Conservation (phyloP, 2,113 vertebrate genomes). For the Ageneiosus marmoratus region DNA sequence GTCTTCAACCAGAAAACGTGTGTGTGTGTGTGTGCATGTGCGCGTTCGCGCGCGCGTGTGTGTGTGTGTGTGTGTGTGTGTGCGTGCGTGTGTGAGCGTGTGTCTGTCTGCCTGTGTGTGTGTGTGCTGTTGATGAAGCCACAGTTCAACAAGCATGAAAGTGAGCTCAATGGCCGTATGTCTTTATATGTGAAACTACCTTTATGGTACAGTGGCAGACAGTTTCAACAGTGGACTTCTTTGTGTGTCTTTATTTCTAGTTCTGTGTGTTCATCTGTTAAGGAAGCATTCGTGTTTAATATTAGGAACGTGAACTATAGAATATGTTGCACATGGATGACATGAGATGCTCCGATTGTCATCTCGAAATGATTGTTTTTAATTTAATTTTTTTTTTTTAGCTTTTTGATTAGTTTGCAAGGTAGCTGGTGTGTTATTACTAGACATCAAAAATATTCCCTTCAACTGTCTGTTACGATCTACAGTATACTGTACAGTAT, state of each 20-base stretch:
- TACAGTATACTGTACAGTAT: conserved; percentile 61
- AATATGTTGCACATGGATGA: conserved; percentile 31
- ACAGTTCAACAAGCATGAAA: background rate
- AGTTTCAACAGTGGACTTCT: background rate
- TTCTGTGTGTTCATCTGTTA: conserved; percentile 36
- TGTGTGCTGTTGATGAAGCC: background rate
- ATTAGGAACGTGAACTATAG: conserved; percentile 12
- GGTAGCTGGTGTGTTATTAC: background rate
- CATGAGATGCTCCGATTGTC: conserved; percentile 37
- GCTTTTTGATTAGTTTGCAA: background rate
- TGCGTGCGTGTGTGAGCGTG: too few relatives aligned
- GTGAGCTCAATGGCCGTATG: background rate
- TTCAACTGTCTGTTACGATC: background rate
- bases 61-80: background rate
- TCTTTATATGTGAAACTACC: conserved; percentile 5
- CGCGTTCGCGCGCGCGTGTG: background rate
- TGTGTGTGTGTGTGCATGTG: background rate
- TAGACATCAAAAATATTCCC: background rate
- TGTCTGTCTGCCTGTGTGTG: too few relatives aligned
- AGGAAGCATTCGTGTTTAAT: conserved; percentile 7
- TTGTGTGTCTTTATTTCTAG: background rate
- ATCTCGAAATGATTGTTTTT: conserved; percentile 31
- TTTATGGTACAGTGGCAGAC: conserved; percentile 4
- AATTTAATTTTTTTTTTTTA: background rate
- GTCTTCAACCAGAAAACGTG: background rate